phyloP scores from a whole-genome alignment of 2,888 invertebrate genomes.

The Sisyra terminalis region DNA sequence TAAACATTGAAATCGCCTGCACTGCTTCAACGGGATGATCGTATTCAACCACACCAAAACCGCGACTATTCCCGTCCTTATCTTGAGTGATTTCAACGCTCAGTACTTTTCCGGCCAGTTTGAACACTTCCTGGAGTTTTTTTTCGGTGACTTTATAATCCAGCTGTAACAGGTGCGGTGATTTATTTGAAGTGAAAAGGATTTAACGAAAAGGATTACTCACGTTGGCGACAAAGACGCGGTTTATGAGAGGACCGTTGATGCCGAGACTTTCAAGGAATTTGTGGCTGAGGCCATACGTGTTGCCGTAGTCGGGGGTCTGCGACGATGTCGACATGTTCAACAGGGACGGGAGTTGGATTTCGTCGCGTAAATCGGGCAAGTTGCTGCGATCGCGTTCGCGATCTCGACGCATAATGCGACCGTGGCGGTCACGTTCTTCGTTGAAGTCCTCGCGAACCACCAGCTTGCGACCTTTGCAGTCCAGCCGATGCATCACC shows the following conservation, averaged over 20 bases:
- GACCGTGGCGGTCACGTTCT: conserved; percentile 54
- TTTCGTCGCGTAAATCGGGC: conserved; percentile 7
- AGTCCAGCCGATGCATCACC: conserved; percentile 84
- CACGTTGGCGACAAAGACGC: conserved; percentile 97
- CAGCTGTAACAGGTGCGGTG: conserved; percentile 42
- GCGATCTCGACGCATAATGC: conserved; percentile 19
- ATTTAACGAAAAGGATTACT: conserved; percentile 31
- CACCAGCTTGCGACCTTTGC: conserved; percentile 84
- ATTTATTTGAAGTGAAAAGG: background rate
- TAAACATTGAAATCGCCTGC: conserved; percentile 94
- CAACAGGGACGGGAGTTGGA: conserved; percentile 10
- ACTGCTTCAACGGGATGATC: conserved; percentile 98
- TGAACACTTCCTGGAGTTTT: conserved; percentile 90
- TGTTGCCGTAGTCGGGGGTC: conserved; percentile 45
- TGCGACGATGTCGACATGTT: conserved; percentile 12
- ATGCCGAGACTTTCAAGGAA: conserved; percentile 90
- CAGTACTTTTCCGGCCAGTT: conserved; percentile 88
- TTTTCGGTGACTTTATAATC: conserved; percentile 91
- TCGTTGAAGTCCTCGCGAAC: conserved; percentile 74
- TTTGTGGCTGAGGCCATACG: conserved; percentile 84
- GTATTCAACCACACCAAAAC: conserved; percentile 90
- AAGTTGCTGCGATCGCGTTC: conserved; percentile 22
- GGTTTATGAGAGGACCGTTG: conserved; percentile 80
- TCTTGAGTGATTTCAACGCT: conserved; percentile 82
- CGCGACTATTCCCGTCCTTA: conserved; percentile 91